Percentiles rank a stretch among this genome's conserved stretches.
phyloP scores from a whole-genome alignment of 2,113 vertebrate genomes.

The Talpa occidentalis region DNA sequence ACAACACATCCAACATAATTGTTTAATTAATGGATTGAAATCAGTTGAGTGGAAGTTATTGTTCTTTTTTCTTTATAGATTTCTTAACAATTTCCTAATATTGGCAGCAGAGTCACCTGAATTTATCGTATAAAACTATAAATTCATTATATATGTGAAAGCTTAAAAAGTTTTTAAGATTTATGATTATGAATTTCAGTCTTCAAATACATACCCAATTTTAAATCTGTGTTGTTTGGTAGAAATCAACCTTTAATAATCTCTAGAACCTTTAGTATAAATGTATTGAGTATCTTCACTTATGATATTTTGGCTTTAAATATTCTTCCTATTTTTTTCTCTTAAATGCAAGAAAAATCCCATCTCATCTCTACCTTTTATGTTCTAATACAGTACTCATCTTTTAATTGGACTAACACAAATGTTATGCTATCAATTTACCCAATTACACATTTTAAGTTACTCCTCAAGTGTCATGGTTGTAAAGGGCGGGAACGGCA shows the following conservation, averaged over 20 bases:
- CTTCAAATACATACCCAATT: neutral
- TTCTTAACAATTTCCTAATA: neutral
- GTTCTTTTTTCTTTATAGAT: neutral
- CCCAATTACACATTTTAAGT: neutral
- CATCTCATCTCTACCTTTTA: neutral
- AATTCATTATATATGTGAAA: slow-evolving; percentile 7
- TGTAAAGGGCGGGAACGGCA: too few relatives aligned
- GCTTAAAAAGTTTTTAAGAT: slow-evolving; percentile 3
- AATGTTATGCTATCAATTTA: neutral
- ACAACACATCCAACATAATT: neutral
- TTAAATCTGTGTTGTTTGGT: neutral
- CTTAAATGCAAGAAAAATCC: neutral
- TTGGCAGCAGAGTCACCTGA: neutral
- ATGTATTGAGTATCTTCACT: neutral
- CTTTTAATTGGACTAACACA: neutral
- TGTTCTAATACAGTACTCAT: neutral
- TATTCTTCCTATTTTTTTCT: neutral
- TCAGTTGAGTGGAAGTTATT: neutral
- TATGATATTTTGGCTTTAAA: neutral
- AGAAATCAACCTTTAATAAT: neutral
- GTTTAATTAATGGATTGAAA: neutral
- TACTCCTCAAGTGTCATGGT: neutral
- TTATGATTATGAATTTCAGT: neutral
- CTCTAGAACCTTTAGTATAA: neutral
- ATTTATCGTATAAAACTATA: neutral